A percentile compares a stretch with the other conserved stretches of the same genome.
phyloP scores from a whole-genome alignment of 2,113 vertebrate species.

The Camelus bactrianus region DNA sequence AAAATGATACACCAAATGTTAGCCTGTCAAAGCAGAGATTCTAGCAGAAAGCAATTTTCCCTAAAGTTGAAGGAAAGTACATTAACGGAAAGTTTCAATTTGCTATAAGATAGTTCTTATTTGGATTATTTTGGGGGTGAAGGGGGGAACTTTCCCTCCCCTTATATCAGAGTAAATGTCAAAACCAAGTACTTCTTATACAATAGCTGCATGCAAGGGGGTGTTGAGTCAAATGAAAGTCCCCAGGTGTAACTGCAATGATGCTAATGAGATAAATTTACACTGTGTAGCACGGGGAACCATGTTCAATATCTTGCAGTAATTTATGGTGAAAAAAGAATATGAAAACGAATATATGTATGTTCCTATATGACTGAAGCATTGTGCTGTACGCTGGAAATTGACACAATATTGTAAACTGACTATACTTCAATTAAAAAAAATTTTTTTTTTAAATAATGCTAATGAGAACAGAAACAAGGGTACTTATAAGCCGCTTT shows the following conservation, averaged over 20 bases:
- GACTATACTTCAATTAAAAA: too few species aligned
- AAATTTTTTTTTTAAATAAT: not conserved
- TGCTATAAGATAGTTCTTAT: not conserved
- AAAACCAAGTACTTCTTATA: constrained; percentile 33
- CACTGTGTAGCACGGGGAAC: too few species aligned
- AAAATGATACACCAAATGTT: not conserved
- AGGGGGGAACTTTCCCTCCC: not conserved
- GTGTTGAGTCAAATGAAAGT: constrained; percentile 37
- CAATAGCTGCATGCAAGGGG: not conserved
- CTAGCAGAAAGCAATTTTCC: constrained; percentile 30
- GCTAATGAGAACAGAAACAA: not conserved
- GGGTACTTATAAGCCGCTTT: not conserved
- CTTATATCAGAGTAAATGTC: constrained; percentile 21
- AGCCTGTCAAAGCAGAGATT: constrained; percentile 35
- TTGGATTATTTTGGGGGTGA: not conserved
- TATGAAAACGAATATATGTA: too few species aligned
- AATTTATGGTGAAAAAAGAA: too few species aligned
- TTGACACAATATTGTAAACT: too few species aligned
- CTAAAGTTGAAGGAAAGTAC: constrained; percentile 3
- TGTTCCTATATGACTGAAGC: too few species aligned
- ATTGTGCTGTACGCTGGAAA: too few species aligned
- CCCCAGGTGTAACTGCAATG: not conserved
- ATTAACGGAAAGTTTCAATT: constrained; percentile 14
- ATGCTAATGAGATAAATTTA: not conserved
- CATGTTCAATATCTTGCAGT: too few species aligned